Evolutionary conservation across 2,113 vertebrate species (phyloP).

Genomic region (Oncorhynchus masou): DNA sequence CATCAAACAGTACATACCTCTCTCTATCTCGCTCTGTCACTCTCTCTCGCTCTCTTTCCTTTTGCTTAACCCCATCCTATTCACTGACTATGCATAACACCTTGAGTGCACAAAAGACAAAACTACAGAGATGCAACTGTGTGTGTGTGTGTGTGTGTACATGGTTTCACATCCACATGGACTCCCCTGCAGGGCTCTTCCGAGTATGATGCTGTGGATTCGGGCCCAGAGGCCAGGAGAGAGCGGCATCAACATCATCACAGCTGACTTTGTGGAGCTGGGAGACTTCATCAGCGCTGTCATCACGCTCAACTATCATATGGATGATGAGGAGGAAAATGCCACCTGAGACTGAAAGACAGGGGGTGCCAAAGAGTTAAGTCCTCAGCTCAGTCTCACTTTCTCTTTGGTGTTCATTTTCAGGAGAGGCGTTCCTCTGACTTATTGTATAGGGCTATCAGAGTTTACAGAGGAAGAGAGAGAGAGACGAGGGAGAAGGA

Average conservation of each 20-base stretch:
- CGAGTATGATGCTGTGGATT: conserved; percentile 98
- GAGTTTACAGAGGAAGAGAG: conserved; percentile 19
- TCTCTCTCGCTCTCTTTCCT: too few relatives aligned
- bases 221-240: conserved; percentile 91
- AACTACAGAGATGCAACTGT: background rate
- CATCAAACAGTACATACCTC: too few relatives aligned
- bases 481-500: conserved; percentile 7
- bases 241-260: conserved; percentile 95
- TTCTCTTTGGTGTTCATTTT: conserved; percentile 70
- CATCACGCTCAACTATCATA: conserved; percentile 94
- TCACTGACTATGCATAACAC: too few relatives aligned
- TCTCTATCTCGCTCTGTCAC: too few relatives aligned
- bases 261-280: conserved; percentile 97
- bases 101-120: too few relatives aligned
- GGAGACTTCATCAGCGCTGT: conserved; percentile 96
- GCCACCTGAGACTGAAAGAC: conserved; percentile 80
- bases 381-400: conserved; percentile 63
- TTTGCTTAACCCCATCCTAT: background rate
- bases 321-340: conserved; percentile 87
- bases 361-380: conserved; percentile 43
- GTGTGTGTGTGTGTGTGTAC: background rate
- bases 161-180: conserved; percentile 20
- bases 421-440: conserved; percentile 67
- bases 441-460: conserved; percentile 79
- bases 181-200: conserved; percentile 81